Evolutionary conservation across 2,888 invertebrate species (phyloP), one percentile per base, ranked within the genome.

Genomic region (Girardia tigrina): DNA sequence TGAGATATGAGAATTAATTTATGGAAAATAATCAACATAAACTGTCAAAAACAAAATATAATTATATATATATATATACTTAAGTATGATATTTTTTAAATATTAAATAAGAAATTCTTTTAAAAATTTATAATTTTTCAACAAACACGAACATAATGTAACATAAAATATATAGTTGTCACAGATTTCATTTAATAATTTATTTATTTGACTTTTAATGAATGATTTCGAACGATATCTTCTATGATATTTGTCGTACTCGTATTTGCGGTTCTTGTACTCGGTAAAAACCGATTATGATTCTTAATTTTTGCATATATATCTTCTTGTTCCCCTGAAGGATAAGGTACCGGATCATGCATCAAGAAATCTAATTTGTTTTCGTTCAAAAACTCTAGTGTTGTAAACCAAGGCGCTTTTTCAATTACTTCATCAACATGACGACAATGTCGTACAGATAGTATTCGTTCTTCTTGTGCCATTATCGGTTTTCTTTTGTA

Each of bases 401-500:
- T 29, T 23, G 71, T 71, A 28, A 12, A 2, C 71, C 71, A 71
- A 6, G 71, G 71, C 27, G 20, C 71, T 16, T 71, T n/a, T 26
- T 6, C 4, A 26, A 71, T 71, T 2, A 71, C 71, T 71, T 71
- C 71, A 29, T 71, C 71, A 2, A 71, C 71, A 71, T 28, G 29
- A 16, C 71, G 71, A 26, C 71, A 71, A 71, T 71, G 29, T 27
- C 71, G 14, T 14, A 71, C 29, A 12, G 27, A 28, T 4, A 28
- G 14, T n/a, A 29, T 23, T 71, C 71, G 14, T 71, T 71, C 71
- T 2, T 28, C 27, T 14, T 4, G 23, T 28, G 6, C n/a, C 71
- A 71, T 71, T 6, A 71, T 71, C 23, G 71, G 27, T 71, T 71
- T 29, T 28, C 71, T 27, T 29, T 71, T 71, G 71, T 28, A 23